Conservation (phyloP, 2,113 vertebrate genomes). For the Dipodomys ordii region DNA sequence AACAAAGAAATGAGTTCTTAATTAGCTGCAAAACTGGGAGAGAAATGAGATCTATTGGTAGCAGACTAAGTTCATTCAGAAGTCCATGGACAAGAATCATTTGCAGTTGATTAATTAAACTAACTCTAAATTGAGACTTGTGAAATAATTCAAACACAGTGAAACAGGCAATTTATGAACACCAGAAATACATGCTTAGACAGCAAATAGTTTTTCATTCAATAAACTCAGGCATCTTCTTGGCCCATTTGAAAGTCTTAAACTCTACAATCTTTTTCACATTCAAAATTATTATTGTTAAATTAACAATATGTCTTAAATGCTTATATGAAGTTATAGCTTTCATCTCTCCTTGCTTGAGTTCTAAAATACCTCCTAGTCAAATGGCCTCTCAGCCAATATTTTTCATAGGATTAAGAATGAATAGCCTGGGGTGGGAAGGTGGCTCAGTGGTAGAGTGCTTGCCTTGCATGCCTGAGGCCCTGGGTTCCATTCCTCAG, state of each 20-base stretch:
- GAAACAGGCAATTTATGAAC: background rate
- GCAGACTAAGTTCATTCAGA: background rate
- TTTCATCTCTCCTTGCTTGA: slow-evolving; percentile 38
- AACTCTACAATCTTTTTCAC: slow-evolving; percentile 23
- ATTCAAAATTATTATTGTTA: slow-evolving; percentile 52
- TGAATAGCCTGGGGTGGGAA: background rate
- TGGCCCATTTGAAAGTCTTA: slow-evolving; percentile 2
- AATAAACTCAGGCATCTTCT: background rate
- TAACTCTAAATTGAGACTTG: background rate
- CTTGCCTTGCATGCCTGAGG: too few relatives aligned
- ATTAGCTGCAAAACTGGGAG: background rate
- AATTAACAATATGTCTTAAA: slow-evolving; percentile 4
- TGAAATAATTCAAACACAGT: background rate
- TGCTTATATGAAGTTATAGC: slow-evolving; percentile 2
- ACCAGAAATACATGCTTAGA: background rate
- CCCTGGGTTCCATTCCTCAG: too few relatives aligned
- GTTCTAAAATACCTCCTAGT: slow-evolving; percentile 14
- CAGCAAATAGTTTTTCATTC: background rate
- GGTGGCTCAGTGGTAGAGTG: too few relatives aligned
- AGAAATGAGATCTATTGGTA: background rate
- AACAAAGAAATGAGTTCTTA: background rate
- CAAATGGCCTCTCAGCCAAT: background rate
- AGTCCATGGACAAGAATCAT: background rate
- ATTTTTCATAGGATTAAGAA: background rate
- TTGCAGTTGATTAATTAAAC: background rate